Evolutionary conservation across 2,113 vertebrate genomes (phyloP).

Genomic region (Diadophis punctatus): DNA sequence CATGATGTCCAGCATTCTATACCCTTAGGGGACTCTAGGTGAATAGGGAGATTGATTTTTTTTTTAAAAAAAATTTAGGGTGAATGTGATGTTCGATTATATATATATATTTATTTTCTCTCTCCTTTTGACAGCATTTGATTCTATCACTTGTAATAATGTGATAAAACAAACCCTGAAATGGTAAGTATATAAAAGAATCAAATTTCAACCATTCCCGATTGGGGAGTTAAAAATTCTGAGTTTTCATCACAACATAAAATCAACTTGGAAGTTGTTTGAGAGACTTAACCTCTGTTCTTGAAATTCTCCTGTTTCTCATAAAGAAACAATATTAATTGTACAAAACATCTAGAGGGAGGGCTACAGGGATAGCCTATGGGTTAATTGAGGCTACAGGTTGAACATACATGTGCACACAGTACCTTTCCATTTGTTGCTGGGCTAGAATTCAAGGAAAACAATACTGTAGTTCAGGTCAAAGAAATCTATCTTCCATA

Average conservation of each 20-base stretch:
- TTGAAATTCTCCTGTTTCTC: neutral
- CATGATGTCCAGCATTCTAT: conserved; percentile 28
- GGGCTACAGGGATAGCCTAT: rapidly evolving
- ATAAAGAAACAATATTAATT: neutral
- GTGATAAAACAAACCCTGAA: conserved; percentile 7
- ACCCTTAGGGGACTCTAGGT: conserved; percentile 29
- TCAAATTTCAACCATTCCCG: rapidly evolving
- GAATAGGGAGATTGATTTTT: conserved; percentile 55
- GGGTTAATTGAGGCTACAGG: conserved; percentile 37
- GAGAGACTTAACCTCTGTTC: neutral
- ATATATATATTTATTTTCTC: too few relatives aligned
- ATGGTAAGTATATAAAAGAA: neutral
- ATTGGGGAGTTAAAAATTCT: neutral
- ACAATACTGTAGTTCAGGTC: conserved; percentile 25
- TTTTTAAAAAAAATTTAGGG: conserved; percentile 35
- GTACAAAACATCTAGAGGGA: rapidly evolving
- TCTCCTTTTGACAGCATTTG: conserved; percentile 24
- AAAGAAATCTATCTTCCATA: conserved; percentile 29
- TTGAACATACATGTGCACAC: neutral
- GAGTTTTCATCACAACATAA: neutral
- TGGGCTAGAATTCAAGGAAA: conserved; percentile 52
- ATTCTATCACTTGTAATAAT: conserved; percentile 18
- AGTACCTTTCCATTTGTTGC: neutral
- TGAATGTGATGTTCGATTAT: conserved; percentile 55
- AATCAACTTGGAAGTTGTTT: neutral